phyloP scores from a whole-genome alignment of 2,888 invertebrate species.

The Bimastos eiseni region DNA sequence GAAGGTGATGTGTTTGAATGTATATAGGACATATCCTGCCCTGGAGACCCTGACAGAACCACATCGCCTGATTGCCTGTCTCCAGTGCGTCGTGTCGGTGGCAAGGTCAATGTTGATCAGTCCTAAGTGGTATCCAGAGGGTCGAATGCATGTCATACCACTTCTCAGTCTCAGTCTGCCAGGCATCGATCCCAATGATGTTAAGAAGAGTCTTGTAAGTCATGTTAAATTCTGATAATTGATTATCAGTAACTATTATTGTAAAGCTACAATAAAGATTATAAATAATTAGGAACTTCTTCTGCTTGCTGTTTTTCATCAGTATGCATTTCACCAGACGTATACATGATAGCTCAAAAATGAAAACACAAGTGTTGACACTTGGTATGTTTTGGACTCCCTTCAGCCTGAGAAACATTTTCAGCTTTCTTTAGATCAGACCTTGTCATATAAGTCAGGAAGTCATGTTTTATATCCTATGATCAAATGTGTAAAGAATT shows the following conservation, averaged over 20 bases:
- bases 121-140: conserved; percentile 66
- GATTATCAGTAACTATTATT: neutral
- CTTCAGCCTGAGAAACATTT: neutral
- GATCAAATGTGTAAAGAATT: neutral
- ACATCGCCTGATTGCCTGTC: conserved; percentile 67
- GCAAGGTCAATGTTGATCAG: conserved; percentile 65
- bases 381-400: neutral
- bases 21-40: conserved; percentile 71
- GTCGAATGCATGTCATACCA: conserved; percentile 77
- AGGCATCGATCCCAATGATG: conserved; percentile 87
- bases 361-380: neutral
- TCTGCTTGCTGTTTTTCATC: neutral
- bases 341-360: neutral
- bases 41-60: conserved; percentile 86
- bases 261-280: neutral
- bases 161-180: conserved; percentile 79
- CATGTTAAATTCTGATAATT: neutral
- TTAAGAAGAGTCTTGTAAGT: conserved; percentile 66
- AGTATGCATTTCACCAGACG: neutral
- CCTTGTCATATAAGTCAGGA: neutral
- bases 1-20: neutral
- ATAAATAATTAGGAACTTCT: neutral
- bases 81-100: conserved; percentile 62
- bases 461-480: neutral
- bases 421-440: too few species aligned